A percentile compares a stretch with the other conserved stretches of the same genome.
phyloP scores from a whole-genome alignment of 1,140 invertebrate species.

The Calycopis cecrops region DNA sequence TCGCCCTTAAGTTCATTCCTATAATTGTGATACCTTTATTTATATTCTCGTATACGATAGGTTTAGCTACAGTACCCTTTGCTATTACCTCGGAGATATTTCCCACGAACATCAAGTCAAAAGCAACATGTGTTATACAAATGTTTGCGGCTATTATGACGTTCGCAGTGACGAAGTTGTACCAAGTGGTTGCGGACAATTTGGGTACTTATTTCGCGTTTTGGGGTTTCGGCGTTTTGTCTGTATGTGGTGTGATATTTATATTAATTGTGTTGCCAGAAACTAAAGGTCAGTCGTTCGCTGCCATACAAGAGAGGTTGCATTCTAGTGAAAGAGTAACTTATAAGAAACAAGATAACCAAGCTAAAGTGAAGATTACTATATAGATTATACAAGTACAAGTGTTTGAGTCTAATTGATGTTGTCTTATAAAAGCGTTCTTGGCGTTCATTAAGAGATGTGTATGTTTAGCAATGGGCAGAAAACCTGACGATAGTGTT shows the following conservation, averaged over 20 bases:
- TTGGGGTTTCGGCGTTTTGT: slow-evolving; percentile 83
- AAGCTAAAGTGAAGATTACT: slow-evolving; percentile 38
- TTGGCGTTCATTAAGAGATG: not conserved
- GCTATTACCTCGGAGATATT: slow-evolving; percentile 85
- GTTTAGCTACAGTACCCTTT: slow-evolving; percentile 83
- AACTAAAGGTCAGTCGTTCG: slow-evolving; percentile 87
- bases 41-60: slow-evolving; percentile 82
- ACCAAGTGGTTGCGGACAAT: slow-evolving; percentile 78
- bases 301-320: slow-evolving; percentile 65
- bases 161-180: slow-evolving; percentile 85
- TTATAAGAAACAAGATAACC: slow-evolving; percentile 48
- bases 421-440: no score
- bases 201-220: slow-evolving; percentile 82
- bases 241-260: slow-evolving; percentile 78
- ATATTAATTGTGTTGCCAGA: slow-evolving; percentile 82
- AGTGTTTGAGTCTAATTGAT: no score
- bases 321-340: slow-evolving; percentile 53
- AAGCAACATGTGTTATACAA: slow-evolving; percentile 77
- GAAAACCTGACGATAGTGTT: no score
- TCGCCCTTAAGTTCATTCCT: slow-evolving; percentile 76
- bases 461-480: no score
- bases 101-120: slow-evolving; percentile 81
- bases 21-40: slow-evolving; percentile 81
- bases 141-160: slow-evolving; percentile 73
- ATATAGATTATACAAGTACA: slow-evolving; percentile 1